These are phyloP conservation scores for Camponotus vicinus DNA, from an alignment of 1,140 invertebrate species.

Conservation along the genomic window DNA sequence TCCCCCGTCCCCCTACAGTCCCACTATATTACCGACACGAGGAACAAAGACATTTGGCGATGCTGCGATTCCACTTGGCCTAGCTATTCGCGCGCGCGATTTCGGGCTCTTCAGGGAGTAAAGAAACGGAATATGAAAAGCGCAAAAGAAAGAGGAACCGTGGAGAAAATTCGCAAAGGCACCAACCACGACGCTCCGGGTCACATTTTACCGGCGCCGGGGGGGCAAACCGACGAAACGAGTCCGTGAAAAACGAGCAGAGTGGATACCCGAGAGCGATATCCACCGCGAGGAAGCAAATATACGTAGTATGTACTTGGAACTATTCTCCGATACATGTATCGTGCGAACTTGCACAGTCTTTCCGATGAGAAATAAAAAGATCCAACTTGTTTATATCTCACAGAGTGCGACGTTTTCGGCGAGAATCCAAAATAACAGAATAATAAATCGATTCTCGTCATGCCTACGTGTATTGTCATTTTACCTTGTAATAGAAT, in stretches of 20 bases:
- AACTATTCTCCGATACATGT: slow-evolving; percentile 2
- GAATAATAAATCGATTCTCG: neutral
- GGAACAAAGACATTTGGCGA: slow-evolving; percentile 71
- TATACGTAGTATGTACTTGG: slow-evolving; percentile 21
- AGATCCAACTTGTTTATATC: slow-evolving; percentile 6
- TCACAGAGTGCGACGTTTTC: neutral
- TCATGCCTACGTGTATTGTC: neutral
- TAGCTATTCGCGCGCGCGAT: slow-evolving; percentile 32
- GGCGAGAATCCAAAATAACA: neutral
- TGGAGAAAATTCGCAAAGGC: slow-evolving; percentile 52
- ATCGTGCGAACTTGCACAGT: neutral
- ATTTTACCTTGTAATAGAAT: neutral
- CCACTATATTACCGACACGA: slow-evolving; percentile 23
- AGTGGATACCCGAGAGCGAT: slow-evolving; percentile 35
- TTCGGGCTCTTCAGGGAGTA: neutral
- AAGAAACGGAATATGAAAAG: neutral
- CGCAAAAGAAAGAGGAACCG: neutral
- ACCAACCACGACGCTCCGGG: slow-evolving; percentile 3
- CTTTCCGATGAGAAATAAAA: slow-evolving; percentile 22
- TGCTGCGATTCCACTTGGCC: slow-evolving; percentile 64
- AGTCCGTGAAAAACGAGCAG: slow-evolving; percentile 45
- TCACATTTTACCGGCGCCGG: slow-evolving; percentile 40
- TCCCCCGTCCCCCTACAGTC: neutral
- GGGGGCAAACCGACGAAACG: slow-evolving; percentile 18
- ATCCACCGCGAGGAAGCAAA: slow-evolving; percentile 3